Base-by-base conservation (phyloP, 2,797 vertebrate species). In the Coilia nasus region DNA sequence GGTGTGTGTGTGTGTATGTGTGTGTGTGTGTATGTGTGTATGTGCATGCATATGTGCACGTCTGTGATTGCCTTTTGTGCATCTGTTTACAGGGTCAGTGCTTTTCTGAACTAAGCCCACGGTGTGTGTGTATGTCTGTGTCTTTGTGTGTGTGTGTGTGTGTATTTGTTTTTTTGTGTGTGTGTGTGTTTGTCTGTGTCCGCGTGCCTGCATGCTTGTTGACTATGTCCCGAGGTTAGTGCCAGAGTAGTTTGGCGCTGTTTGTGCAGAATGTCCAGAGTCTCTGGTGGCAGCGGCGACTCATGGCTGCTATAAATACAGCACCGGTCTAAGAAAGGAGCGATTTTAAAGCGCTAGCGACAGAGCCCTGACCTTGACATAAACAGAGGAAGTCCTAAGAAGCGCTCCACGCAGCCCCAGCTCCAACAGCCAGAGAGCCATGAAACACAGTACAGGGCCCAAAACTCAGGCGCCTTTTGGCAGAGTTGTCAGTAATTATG, bases 201-300 rank as follows among this genome's bases (percentile, higher is more conserved):
- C 31, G 31, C 44, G 31, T 78, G 71, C 31, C 31, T 41, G 41
- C 21, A 44, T 54, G 50, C 25, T 10, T 81, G 44, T 60, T 47
- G 60, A n/a, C 6, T 85, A 59, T 56, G 57, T 59, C 50, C 89
- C 88, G 87, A 90, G 31, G 80, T 90, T 88, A 91, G 85, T 87
- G 64, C 14, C 41, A 28, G 10, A 57, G 35, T 81, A 78, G 71
- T 44, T 78, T 78, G 71, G 35, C 71, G 71, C 71, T 78, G 71
- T 78, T 78, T 78, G 71, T 19, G 71, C 71, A 44, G 71, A 44
- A 78, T 78, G 71, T 25, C 71, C 71, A 78, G 71, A 78, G 71
- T 78, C 71, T 78, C 71, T 78, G 71, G 71, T 78, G 71, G 71
- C 71, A 78, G 71, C 35, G 71, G 71, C 71, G 71, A 78, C 71